Percentiles rank a stretch among this genome's conserved stretches.
Conservation (phyloP, 2,888 invertebrate species). For the Ptychoptera albimana region DNA sequence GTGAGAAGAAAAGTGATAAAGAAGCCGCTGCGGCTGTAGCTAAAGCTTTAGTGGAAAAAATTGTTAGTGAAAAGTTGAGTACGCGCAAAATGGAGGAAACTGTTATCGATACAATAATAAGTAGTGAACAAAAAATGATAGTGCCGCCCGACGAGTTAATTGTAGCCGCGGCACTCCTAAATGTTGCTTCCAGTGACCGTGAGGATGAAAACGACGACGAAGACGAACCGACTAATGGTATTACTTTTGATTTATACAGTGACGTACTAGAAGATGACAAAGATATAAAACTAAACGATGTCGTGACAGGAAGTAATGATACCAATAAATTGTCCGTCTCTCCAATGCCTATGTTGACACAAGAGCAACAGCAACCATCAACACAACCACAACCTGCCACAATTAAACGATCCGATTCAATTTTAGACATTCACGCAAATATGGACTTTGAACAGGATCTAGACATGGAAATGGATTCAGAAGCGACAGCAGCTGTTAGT, state of each 20-base stretch:
- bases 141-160: background rate
- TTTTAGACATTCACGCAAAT: conserved; percentile 18
- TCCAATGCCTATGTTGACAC: too few relatives aligned
- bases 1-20: conserved; percentile 10
- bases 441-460: conserved; percentile 21
- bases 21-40: conserved; percentile 1
- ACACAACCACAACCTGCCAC: conserved; percentile 6
- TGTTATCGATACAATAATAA: too few relatives aligned
- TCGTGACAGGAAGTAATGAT: too few relatives aligned
- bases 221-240: too few relatives aligned
- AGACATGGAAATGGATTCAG: conserved; percentile 10
- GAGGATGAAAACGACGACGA: too few relatives aligned
- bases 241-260: too few relatives aligned
- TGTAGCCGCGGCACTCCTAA: too few relatives aligned
- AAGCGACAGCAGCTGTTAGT: background rate
- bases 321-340: too few relatives aligned
- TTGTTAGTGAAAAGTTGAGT: conserved; percentile 13
- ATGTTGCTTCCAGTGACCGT: too few relatives aligned
- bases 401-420: conserved; percentile 20
- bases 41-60: conserved; percentile 10
- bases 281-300: too few relatives aligned
- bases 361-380: conserved; percentile 3
- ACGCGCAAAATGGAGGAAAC: conserved; percentile 10
- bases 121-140: conserved; percentile 2
- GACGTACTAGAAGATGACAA: too few relatives aligned